Conservation (phyloP, 2,888 invertebrate genomes). For the Thereva unica region DNA sequence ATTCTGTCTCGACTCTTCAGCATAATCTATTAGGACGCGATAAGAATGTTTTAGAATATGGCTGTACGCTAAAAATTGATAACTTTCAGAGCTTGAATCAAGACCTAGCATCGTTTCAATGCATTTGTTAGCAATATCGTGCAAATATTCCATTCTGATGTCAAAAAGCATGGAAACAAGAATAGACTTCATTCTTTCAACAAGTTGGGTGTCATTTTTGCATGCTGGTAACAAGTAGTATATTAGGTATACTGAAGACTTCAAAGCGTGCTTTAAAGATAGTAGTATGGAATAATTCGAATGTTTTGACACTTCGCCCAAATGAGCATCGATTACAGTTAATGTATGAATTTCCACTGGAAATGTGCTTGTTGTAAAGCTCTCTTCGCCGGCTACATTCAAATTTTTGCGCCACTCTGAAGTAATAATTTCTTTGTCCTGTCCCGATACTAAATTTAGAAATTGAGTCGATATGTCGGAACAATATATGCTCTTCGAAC, state of each 20-base stretch:
- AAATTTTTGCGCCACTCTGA: conserved; percentile 56
- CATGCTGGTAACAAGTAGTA: conserved; percentile 51
- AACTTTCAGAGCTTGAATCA: conserved; percentile 62
- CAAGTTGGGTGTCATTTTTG: conserved; percentile 46
- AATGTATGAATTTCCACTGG: conserved; percentile 57
- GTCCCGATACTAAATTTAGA: conserved; percentile 53
- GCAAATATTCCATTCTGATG: conserved; percentile 73
- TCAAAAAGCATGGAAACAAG: conserved; percentile 73
- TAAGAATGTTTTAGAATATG: conserved; percentile 71
- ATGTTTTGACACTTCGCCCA: conserved; percentile 53
- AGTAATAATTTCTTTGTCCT: conserved; percentile 55
- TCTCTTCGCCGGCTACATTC: conserved; percentile 50
- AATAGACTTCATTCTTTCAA: conserved; percentile 50
- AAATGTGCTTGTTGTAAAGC: conserved; percentile 52
- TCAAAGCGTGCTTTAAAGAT: conserved; percentile 55
- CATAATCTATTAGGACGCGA: conserved; percentile 67
- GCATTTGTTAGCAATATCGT: conserved; percentile 66
- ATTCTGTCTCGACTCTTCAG: conserved; percentile 52
- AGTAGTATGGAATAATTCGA: conserved; percentile 52
- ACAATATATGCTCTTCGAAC: conserved; percentile 53
- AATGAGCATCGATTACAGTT: conserved; percentile 56
- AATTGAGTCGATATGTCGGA: conserved; percentile 54
- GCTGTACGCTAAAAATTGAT: conserved; percentile 67
- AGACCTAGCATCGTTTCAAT: conserved; percentile 60
- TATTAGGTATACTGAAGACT: conserved; percentile 53